Percentiles rank a stretch among this genome's conserved stretches.
These are phyloP conservation scores for Caerostris extrusa DNA, from an alignment of 1,140 invertebrate species.

Conservation along the genomic window DNA sequence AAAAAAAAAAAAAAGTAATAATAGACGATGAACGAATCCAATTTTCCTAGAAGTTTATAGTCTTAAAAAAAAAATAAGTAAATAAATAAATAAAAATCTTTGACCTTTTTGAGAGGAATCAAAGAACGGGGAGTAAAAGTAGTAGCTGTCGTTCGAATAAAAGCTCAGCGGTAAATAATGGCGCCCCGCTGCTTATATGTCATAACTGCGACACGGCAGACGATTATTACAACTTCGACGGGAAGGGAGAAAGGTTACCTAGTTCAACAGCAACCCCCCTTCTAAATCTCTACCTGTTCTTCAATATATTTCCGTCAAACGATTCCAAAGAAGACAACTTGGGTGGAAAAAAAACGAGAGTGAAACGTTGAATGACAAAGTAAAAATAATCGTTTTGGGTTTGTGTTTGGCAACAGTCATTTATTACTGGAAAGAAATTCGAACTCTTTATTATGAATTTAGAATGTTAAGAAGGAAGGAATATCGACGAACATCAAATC, in stretches of 20 bases:
- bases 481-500: too few species aligned
- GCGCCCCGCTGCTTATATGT: constrained; percentile 55
- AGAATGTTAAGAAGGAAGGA: too few species aligned
- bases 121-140: neutral
- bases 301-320: neutral
- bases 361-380: neutral
- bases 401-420: neutral
- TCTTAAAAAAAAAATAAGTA: too few species aligned
- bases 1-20: too few species aligned
- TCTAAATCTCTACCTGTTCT: neutral
- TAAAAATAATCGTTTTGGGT: neutral
- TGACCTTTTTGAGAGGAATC: neutral
- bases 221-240: neutral
- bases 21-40: too few species aligned
- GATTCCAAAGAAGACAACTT: neutral
- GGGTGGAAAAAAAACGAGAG: neutral
- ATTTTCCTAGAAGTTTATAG: too few species aligned
- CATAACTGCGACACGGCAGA: constrained; percentile 18
- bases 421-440: neutral
- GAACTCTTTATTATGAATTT: too few species aligned
- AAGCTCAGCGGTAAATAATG: constrained; percentile 65
- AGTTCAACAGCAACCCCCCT: neutral
- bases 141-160: constrained; percentile 53
- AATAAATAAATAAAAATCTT: neutral
- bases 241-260: neutral